A percentile compares a stretch with the other conserved stretches of the same genome.
These are phyloP conservation scores for Drepanosiphum platanoidis DNA, from an alignment of 2,888 invertebrate species.

Conservation along the genomic window DNA sequence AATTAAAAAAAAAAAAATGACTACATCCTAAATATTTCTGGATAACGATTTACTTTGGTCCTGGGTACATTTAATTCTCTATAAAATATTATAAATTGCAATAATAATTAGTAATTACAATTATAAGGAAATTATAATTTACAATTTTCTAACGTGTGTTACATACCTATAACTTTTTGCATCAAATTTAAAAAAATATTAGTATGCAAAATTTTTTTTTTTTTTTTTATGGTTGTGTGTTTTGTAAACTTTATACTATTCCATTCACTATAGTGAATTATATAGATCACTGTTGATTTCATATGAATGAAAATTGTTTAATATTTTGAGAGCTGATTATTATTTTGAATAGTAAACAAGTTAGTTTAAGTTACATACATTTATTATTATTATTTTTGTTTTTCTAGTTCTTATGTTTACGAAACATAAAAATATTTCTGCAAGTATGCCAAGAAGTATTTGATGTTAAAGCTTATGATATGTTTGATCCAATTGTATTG, in stretches of 20 bases:
- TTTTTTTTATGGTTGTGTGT: background rate
- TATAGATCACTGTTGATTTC: background rate
- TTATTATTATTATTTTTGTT: constrained; percentile 63
- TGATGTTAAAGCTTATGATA: constrained; percentile 82
- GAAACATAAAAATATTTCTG: constrained; percentile 94
- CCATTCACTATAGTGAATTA: background rate
- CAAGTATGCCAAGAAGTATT: constrained; percentile 86
- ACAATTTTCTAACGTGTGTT: too few relatives aligned
- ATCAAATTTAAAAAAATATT: background rate
- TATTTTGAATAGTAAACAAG: background rate
- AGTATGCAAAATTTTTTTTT: background rate
- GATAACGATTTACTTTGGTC: too few relatives aligned
- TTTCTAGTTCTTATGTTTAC: constrained; percentile 92
- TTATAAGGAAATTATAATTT: background rate
- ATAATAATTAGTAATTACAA: too few relatives aligned
- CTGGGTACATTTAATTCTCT: too few relatives aligned
- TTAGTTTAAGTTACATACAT: background rate
- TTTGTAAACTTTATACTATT: too few relatives aligned
- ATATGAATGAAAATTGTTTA: constrained; percentile 15
- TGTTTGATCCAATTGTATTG: constrained; percentile 95
- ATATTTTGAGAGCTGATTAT: background rate
- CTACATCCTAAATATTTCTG: too few relatives aligned
- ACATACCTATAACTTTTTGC: background rate
- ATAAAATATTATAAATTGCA: too few relatives aligned
- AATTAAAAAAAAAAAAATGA: too few relatives aligned